Conservation (phyloP, 64 coral and sea anemone species). For the Dendrophyllia cribrosa region DNA sequence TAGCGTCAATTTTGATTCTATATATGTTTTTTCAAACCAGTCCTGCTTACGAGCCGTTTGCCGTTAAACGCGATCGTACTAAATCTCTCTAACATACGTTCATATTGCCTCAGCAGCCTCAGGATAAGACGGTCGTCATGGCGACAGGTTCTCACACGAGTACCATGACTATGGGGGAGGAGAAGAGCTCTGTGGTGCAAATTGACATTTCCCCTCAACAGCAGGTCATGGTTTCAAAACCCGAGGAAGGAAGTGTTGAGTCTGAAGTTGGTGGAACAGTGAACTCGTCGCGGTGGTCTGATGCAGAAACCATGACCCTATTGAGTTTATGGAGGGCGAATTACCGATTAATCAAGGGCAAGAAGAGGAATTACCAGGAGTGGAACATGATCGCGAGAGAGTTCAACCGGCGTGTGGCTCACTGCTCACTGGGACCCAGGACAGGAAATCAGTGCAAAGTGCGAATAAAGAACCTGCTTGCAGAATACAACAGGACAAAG, state of each 20-base stretch:
- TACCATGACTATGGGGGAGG: constrained; percentile 17
- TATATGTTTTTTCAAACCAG: too few species aligned
- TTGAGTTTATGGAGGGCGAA: constrained; percentile 83
- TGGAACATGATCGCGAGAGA: constrained; percentile 91
- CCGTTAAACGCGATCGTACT: not conserved
- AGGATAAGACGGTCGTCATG: not conserved
- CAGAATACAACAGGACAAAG: constrained; percentile 87
- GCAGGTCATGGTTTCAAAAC: not conserved
- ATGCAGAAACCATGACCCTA: constrained; percentile 72
- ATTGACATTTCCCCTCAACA: not conserved
- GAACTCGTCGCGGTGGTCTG: constrained; percentile 92
- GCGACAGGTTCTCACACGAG: constrained; percentile 12
- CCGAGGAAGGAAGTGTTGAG: not conserved
- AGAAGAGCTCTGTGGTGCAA: not conserved
- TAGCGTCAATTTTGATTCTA: too few species aligned
- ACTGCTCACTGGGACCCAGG: constrained; percentile 69
- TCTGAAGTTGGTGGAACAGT: constrained; percentile 32
- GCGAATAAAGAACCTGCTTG: constrained; percentile 85
- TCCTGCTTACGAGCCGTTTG: too few species aligned
- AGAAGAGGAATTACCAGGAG: constrained; percentile 87
- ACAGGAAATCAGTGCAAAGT: constrained; percentile 95
- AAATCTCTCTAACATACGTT: not conserved
- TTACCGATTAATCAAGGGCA: constrained; percentile 74
- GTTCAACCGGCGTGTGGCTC: constrained; percentile 71
- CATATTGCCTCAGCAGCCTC: not conserved